Conservation (phyloP, 2,797 vertebrate species). For the Apogon hyalosoma region DNA sequence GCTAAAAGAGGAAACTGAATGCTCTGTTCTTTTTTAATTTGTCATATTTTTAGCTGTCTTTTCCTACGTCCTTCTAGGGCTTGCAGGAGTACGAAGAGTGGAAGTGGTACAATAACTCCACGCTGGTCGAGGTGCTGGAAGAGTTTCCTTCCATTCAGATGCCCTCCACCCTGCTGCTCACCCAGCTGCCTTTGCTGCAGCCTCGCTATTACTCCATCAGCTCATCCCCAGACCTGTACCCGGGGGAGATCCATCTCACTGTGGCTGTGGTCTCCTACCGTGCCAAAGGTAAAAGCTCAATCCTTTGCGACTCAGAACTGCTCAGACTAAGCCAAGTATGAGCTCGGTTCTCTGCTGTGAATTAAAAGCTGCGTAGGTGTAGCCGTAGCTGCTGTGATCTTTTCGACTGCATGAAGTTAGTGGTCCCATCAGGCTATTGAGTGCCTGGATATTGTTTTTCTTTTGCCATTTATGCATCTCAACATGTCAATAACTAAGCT, state of each 20-base stretch:
- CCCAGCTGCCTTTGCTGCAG: slow-evolving; percentile 95
- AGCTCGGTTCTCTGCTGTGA: neutral
- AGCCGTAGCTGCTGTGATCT: slow-evolving; percentile 5
- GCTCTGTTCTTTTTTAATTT: neutral
- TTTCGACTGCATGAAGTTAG: neutral
- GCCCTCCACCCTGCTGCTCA: slow-evolving; percentile 94
- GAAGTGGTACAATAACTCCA: slow-evolving; percentile 98
- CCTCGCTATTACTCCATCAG: slow-evolving; percentile 99
- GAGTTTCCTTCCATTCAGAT: slow-evolving; percentile 96
- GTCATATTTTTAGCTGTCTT: neutral
- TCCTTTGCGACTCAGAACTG: neutral
- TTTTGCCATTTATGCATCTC: slow-evolving; percentile 5
- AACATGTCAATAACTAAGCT: neutral
- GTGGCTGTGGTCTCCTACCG: slow-evolving; percentile 95
- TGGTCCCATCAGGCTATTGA: slow-evolving; percentile 13
- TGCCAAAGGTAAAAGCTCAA: slow-evolving; percentile 85
- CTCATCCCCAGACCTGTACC: slow-evolving; percentile 93
- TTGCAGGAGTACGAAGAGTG: slow-evolving; percentile 98
- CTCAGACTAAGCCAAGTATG: neutral
- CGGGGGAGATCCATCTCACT: slow-evolving; percentile 95
- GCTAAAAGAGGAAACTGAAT: slow-evolving; percentile 40
- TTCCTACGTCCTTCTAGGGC: slow-evolving; percentile 82
- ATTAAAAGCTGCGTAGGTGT: slow-evolving; percentile 30
- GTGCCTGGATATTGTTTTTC: neutral
- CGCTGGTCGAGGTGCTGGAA: slow-evolving; percentile 94